Percentiles rank a stretch among this genome's conserved stretches.
Evolutionary conservation across 2,888 invertebrate genomes (phyloP).

Genomic region (Orchestes rusci): DNA sequence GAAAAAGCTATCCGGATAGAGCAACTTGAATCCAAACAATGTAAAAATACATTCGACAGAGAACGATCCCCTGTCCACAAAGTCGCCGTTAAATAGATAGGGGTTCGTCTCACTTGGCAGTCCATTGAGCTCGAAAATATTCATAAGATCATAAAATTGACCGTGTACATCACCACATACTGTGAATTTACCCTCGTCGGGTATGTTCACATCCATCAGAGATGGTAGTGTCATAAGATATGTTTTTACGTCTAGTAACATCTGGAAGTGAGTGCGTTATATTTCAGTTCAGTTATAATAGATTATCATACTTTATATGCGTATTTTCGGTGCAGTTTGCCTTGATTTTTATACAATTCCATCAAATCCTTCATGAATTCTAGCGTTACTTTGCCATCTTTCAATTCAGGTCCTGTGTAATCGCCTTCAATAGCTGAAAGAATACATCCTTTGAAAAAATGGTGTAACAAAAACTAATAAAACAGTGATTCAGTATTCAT

Average conservation of each 20-base stretch:
- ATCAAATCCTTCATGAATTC: slow-evolving; percentile 86
- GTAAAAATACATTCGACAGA: slow-evolving; percentile 99
- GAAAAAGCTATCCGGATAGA: slow-evolving; percentile 94
- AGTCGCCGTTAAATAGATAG: slow-evolving; percentile 98
- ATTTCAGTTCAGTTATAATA: neutral
- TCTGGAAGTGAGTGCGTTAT: slow-evolving; percentile 51
- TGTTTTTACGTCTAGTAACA: slow-evolving; percentile 81
- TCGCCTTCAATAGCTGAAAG: slow-evolving; percentile 83
- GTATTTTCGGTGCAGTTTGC: slow-evolving; percentile 91
- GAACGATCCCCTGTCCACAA: slow-evolving; percentile 98
- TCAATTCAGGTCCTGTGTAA: slow-evolving; percentile 85
- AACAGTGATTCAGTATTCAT: too few species aligned
- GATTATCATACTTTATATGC: slow-evolving; percentile 74
- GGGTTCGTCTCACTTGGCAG: slow-evolving; percentile 91
- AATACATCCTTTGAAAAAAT: too few species aligned
- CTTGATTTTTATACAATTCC: slow-evolving; percentile 83
- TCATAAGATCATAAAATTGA: slow-evolving; percentile 96
- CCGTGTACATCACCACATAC: slow-evolving; percentile 99
- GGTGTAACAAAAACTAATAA: too few species aligned
- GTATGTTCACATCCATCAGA: slow-evolving; percentile 82
- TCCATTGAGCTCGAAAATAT: slow-evolving; percentile 96
- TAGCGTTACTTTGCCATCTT: slow-evolving; percentile 79
- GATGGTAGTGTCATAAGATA: slow-evolving; percentile 80
- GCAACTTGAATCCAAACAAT: slow-evolving; percentile 90
- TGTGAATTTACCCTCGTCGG: slow-evolving; percentile 85